These are phyloP conservation scores for Apogon hyalosoma DNA, from an alignment of 2,797 vertebrate species.

Conservation along the genomic window DNA sequence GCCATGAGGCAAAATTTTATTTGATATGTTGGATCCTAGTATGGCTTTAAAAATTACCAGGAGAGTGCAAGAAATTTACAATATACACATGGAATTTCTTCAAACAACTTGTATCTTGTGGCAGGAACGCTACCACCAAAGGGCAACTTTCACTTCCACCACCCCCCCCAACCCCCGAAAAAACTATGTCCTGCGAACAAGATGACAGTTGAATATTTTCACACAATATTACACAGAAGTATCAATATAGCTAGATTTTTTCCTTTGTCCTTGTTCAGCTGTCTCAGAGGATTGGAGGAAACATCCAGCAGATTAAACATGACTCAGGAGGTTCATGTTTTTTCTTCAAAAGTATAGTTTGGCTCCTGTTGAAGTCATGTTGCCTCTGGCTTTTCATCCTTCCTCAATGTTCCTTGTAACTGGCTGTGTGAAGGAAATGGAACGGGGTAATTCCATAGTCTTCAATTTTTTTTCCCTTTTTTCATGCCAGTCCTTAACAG, in stretches of 20 bases:
- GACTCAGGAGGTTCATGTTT: background rate
- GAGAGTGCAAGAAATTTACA: background rate
- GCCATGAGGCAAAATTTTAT: too few species aligned
- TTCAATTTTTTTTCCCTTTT: background rate
- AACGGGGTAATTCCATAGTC: conserved; percentile 11
- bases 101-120: background rate
- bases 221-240: conserved; percentile 17
- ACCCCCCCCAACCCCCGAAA: background rate
- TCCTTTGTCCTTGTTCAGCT: conserved; percentile 7
- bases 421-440: conserved; percentile 12
- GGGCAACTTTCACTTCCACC: background rate
- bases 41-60: too few species aligned
- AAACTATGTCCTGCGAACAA: background rate
- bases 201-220: conserved; percentile 14
- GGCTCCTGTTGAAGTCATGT: conserved; percentile 7
- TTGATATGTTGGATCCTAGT: too few species aligned
- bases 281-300: background rate
- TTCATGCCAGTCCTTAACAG: conserved; percentile 5
- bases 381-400: background rate
- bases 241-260: conserved; percentile 3
- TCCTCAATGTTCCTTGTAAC: conserved; percentile 3
- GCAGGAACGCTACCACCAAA: background rate
- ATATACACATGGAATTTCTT: background rate
- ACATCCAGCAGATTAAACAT: conserved; percentile 10
- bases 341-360: conserved; percentile 1